These are phyloP conservation scores for Xiphophorus birchmanni DNA, from an alignment of 2,797 vertebrate species.

Conservation along the genomic window DNA sequence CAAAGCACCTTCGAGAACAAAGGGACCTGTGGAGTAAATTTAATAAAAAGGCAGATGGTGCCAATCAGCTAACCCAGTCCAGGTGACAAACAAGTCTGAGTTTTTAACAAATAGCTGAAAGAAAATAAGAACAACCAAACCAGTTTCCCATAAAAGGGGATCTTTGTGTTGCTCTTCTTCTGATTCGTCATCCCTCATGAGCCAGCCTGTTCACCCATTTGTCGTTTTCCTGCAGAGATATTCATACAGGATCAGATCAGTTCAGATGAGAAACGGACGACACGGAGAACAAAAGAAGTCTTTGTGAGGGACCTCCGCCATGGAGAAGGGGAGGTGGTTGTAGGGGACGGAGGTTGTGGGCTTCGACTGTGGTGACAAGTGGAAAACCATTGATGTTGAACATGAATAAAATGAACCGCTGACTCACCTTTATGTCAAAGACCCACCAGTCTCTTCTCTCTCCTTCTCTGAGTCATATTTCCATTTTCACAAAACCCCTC, in stretches of 20 bases:
- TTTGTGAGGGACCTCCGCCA: conserved; percentile 73
- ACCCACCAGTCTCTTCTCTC: conserved; percentile 53
- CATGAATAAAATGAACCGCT: conserved; percentile 67
- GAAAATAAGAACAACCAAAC: not conserved
- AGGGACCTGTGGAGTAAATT: not conserved
- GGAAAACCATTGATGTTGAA: conserved; percentile 60
- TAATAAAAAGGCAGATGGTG: not conserved
- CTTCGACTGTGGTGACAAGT: conserved; percentile 57
- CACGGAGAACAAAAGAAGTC: conserved; percentile 69
- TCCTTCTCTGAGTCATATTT: conserved; percentile 69
- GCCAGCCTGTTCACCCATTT: conserved; percentile 52
- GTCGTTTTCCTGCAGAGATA: conserved; percentile 68
- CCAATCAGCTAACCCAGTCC: not conserved
- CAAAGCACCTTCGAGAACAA: not conserved
- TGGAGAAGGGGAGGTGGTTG: conserved; percentile 41
- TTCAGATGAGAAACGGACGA: conserved; percentile 69
- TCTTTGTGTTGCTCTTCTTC: conserved; percentile 61
- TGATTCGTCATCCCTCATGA: conserved; percentile 60
- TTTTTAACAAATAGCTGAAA: not conserved
- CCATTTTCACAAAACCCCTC: conserved; percentile 60
- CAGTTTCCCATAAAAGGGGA: not conserved
- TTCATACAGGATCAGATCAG: conserved; percentile 63
- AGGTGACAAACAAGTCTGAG: not conserved
- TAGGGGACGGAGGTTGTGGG: not conserved
- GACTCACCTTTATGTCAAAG: conserved; percentile 62